phyloP scores from a whole-genome alignment of 2,888 invertebrate species.

The Eubasilissa splendida region DNA sequence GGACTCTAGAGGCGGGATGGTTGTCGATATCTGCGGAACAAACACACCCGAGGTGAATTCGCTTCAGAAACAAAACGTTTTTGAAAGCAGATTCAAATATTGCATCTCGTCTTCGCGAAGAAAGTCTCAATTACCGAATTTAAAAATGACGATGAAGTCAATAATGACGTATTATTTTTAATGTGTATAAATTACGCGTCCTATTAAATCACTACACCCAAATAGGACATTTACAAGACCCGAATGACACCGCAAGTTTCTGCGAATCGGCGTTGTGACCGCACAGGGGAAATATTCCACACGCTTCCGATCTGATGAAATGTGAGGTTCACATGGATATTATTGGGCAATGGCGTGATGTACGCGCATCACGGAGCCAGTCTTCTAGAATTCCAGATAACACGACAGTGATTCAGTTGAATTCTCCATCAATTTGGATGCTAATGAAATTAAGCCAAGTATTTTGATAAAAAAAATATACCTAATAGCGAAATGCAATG shows the following conservation, averaged over 20 bases:
- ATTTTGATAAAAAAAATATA: too few species aligned
- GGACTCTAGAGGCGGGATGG: conserved; percentile 83
- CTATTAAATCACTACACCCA: conserved; percentile 25
- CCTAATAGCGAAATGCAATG: too few species aligned
- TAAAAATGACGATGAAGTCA: too few species aligned
- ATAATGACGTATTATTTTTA: not conserved
- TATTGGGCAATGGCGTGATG: conserved; percentile 7
- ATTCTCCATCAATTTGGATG: too few species aligned
- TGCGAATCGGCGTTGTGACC: conserved; percentile 50
- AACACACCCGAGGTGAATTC: not conserved
- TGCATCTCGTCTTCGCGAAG: too few species aligned
- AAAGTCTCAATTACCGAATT: too few species aligned
- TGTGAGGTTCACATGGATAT: not conserved
- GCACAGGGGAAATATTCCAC: conserved; percentile 56
- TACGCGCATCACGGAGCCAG: not conserved
- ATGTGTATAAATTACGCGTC: not conserved
- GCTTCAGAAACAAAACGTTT: too few species aligned
- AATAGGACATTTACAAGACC: conserved; percentile 15
- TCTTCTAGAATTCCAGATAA: not conserved
- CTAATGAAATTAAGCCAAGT: too few species aligned
- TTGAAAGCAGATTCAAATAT: too few species aligned
- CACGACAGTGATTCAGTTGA: conserved; percentile 14
- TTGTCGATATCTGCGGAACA: conserved; percentile 77
- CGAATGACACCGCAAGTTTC: conserved; percentile 41
- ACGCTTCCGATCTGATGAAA: conserved; percentile 51